These are phyloP conservation scores for Orchesella cincta DNA, from an alignment of 1,140 invertebrate species.

Conservation along the genomic window DNA sequence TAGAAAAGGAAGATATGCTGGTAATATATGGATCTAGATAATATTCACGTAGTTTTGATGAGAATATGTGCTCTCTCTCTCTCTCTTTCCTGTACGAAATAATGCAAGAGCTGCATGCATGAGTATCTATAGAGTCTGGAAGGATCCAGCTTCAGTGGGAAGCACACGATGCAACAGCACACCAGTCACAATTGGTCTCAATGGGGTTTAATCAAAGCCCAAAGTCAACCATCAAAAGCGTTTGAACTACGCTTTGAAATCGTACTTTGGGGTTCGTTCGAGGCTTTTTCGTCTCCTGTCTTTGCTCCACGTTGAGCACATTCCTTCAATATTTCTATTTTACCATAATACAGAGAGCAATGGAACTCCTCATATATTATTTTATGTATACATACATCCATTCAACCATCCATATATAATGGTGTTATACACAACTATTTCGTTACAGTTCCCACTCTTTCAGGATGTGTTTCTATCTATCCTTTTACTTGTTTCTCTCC, in stretches of 20 bases:
- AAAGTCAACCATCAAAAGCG: constrained; percentile 30
- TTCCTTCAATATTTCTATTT: no score
- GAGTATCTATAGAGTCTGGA: no score
- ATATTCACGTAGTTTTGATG: constrained; percentile 20
- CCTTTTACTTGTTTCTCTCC: neutral
- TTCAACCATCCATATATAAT: no score
- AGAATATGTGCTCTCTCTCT: neutral
- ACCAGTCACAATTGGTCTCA: constrained; percentile 19
- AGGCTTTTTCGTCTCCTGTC: constrained; percentile 1
- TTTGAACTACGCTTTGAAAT: constrained; percentile 23
- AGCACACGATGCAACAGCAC: neutral
- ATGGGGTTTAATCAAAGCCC: constrained; percentile 29
- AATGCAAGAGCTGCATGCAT: neutral
- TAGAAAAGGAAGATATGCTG: neutral
- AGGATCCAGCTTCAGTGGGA: no score
- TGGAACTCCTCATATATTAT: no score
- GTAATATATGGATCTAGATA: neutral
- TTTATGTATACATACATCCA: neutral
- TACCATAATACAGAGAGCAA: no score
- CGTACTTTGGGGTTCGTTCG: constrained; percentile 15
- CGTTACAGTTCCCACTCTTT: no score
- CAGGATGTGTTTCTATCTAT: no score
- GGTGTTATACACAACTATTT: no score
- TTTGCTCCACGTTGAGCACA: neutral
- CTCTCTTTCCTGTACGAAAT: neutral